Base-by-base conservation (phyloP, 30 jellyfish, hydroid and myxozoan species). In the Pelagia noctiluca region DNA sequence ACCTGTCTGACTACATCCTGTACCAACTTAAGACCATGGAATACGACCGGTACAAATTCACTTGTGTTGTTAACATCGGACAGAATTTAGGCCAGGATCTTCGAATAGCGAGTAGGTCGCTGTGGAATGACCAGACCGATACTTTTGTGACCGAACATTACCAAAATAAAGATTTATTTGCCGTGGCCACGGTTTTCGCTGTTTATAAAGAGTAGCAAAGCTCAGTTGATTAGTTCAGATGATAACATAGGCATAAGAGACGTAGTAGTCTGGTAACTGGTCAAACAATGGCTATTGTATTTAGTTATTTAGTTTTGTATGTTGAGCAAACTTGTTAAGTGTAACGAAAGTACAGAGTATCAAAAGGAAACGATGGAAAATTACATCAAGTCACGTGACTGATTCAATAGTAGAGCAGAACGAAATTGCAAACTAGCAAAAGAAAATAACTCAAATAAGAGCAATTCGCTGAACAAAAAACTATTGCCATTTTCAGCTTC, bases 121-220 rank as follows among this genome's bases (percentile, higher is more conserved):
- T 88, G 80, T 88, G 97, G 97, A 88, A 88, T 53, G 88, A 80
- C 25, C 67, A 79, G 38, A 79, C 92, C 8, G 97, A 88, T 42
- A 78, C 92, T 1, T 72, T 25, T 66, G 64, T 88, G 1, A 76
- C 93, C 24, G 97, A 88, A 63, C 33, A 37, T 10, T 78, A 46
- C 46, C 84, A 61, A 72, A 80, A 88, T 57, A 80, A 80, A 37
- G 89, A 80, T 19, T 37, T 88, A 36, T 88, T 88, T 80, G 93
- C 93, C 12, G 90, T 80, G 29, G 97, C 93, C 18, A 80, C 57
- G 75, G 93, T 88, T 11, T 88, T 88, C 50, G 90, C 88, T 71
- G 80, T 79, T 48, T 88, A 88, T 37, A 84, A 78, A 22, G 97
- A 88, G 52, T 88, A 63, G 34, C 35, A 42, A n/a, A 12, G 35